phyloP scores from a whole-genome alignment of 2,888 invertebrate species.

The Noctua janthina region DNA sequence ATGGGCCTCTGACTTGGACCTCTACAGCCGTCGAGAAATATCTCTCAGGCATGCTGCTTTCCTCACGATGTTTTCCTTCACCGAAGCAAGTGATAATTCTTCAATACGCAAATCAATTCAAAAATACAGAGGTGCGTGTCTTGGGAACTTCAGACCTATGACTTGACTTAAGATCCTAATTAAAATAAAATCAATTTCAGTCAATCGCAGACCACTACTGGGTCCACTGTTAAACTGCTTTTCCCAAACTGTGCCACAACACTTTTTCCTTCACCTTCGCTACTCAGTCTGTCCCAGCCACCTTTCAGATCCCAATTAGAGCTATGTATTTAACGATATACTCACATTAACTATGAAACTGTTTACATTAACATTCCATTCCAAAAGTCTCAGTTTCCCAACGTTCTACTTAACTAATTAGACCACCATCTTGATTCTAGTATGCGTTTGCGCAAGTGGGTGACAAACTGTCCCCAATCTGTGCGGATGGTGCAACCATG shows the following conservation, averaged over 20 bases:
- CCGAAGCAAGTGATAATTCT: too few species aligned
- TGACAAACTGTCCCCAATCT: slow-evolving; percentile 61
- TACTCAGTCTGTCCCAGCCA: not conserved
- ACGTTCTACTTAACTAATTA: slow-evolving; percentile 57
- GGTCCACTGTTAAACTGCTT: not conserved
- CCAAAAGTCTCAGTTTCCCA: slow-evolving; percentile 42
- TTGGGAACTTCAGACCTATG: too few species aligned
- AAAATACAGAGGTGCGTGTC: too few species aligned
- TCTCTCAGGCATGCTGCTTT: too few species aligned
- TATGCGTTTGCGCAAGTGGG: slow-evolving; percentile 60
- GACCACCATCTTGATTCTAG: slow-evolving; percentile 53
- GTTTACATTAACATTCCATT: slow-evolving; percentile 25
- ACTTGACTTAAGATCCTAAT: not conserved
- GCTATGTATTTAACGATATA: not conserved
- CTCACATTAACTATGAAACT: not conserved
- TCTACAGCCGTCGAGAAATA: too few species aligned
- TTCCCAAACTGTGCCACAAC: not conserved
- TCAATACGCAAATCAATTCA: too few species aligned
- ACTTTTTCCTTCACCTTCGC: not conserved
- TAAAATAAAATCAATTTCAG: not conserved
- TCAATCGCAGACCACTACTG: too few species aligned
- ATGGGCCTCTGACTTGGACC: too few species aligned
- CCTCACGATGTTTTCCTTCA: too few species aligned
- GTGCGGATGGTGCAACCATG: slow-evolving; percentile 61
- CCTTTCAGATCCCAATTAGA: not conserved